Evolutionary conservation across 2,797 vertebrate genomes (phyloP).

Genomic region (Lycodopsis pacificus): DNA sequence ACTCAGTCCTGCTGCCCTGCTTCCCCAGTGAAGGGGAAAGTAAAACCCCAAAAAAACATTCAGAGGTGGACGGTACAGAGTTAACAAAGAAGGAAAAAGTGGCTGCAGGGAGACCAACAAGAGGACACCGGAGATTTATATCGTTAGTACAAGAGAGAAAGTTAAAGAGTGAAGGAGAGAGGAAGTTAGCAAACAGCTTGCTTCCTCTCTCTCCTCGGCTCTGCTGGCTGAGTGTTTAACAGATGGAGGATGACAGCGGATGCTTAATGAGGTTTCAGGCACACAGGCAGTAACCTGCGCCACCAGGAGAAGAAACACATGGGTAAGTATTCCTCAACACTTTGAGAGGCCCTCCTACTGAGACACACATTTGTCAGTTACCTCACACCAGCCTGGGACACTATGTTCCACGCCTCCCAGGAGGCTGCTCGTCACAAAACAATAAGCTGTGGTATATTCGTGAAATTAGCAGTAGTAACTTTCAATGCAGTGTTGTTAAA

Average conservation of each 20-base stretch:
- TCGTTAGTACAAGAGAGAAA: constrained; percentile 26
- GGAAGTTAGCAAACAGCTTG: constrained; percentile 68
- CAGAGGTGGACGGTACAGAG: not conserved
- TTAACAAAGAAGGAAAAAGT: constrained; percentile 24
- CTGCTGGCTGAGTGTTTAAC: constrained; percentile 77
- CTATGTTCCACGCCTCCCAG: constrained; percentile 37
- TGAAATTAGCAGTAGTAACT: constrained; percentile 38
- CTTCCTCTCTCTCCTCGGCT: constrained; percentile 54
- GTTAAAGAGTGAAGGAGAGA: constrained; percentile 38
- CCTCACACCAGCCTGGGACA: constrained; percentile 35
- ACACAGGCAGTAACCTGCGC: constrained; percentile 77
- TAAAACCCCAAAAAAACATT: not conserved
- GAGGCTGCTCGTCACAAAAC: constrained; percentile 30
- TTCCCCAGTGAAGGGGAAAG: constrained; percentile 10
- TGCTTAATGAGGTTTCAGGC: constrained; percentile 84
- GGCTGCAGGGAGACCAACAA: constrained; percentile 4
- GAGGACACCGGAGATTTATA: constrained; percentile 23
- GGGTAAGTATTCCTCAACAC: constrained; percentile 77
- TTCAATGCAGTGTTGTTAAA: constrained; percentile 31
- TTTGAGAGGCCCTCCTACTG: constrained; percentile 60
- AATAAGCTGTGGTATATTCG: constrained; percentile 28
- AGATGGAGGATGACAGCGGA: constrained; percentile 84
- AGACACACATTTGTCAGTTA: constrained; percentile 72
- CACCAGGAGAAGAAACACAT: constrained; percentile 82
- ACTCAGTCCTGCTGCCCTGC: constrained; percentile 22